Evolutionary conservation across 35 echinoderm and acorn worm genomes (phyloP).

Genomic region (Apostichopus parvimensis): DNA sequence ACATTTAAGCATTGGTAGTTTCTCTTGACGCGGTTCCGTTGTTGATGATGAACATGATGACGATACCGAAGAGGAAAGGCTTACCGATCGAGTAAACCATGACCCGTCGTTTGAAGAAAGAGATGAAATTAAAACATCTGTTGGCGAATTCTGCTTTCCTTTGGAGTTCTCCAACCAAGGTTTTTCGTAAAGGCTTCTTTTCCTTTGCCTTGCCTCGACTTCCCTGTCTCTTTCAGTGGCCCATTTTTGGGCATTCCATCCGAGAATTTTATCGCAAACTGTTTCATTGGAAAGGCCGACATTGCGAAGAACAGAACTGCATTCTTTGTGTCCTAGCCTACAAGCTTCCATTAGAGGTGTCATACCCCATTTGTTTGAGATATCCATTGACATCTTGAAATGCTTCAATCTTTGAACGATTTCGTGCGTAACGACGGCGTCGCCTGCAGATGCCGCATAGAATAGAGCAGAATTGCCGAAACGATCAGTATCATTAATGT

Average conservation of each 20-base stretch:
- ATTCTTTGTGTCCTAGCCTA: constrained; percentile 62
- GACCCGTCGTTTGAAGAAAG: not conserved
- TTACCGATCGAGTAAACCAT: not conserved
- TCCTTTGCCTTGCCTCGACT: constrained; percentile 25
- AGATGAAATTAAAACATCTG: constrained; percentile 7
- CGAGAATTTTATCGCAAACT: constrained; percentile 49
- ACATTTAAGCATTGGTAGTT: constrained; percentile 40
- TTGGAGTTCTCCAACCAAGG: constrained; percentile 57
- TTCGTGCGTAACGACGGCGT: constrained; percentile 42
- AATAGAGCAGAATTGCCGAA: constrained; percentile 84
- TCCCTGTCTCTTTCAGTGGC: constrained; percentile 47
- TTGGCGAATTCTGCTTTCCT: not conserved
- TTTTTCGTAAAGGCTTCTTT: constrained; percentile 68
- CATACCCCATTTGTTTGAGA: constrained; percentile 80
- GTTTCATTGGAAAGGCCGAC: constrained; percentile 53
- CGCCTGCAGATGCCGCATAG: constrained; percentile 74
- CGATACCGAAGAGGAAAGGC: not conserved
- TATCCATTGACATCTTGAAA: constrained; percentile 66
- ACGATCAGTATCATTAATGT: constrained; percentile 76
- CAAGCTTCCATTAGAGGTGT: constrained; percentile 86
- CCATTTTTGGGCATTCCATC: constrained; percentile 75
- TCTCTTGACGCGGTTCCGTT: not conserved
- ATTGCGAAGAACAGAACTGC: constrained; percentile 52
- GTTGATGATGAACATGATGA: not conserved
- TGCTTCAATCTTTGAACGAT: constrained; percentile 64